Percentiles rank a stretch among this genome's conserved stretches.
Conservation (phyloP, 2,888 invertebrate genomes). For the Dolichopus griseipennis region DNA sequence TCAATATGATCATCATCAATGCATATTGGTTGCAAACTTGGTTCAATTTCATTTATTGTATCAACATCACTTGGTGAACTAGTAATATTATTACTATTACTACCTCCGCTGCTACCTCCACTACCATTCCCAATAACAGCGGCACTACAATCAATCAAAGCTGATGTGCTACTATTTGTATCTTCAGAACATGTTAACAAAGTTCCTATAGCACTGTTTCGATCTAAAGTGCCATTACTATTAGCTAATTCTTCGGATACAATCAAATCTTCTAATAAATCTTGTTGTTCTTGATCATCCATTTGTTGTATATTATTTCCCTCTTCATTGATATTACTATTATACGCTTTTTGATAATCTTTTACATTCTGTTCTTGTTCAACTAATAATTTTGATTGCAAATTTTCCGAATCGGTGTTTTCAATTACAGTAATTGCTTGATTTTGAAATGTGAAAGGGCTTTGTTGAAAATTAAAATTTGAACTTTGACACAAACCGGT, state of each 20-base stretch:
- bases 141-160: conserved; percentile 35
- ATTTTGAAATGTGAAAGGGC: conserved; percentile 14
- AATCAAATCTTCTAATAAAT: conserved; percentile 23
- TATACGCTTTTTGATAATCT: background rate
- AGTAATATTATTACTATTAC: conserved; percentile 22
- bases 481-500: conserved; percentile 19
- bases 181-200: conserved; percentile 26
- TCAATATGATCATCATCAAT: conserved; percentile 51
- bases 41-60: conserved; percentile 28
- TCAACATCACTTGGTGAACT: conserved; percentile 10
- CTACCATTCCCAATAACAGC: conserved; percentile 19
- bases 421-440: background rate
- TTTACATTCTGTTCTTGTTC: conserved; percentile 14
- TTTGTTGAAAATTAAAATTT: conserved; percentile 19
- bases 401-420: conserved; percentile 4
- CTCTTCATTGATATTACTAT: background rate
- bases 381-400: conserved; percentile 8
- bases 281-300: conserved; percentile 4
- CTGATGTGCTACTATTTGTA: conserved; percentile 33
- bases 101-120: conserved; percentile 19
- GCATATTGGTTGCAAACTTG: conserved; percentile 29
- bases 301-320: background rate
- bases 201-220: conserved; percentile 26
- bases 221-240: conserved; percentile 29
- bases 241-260: conserved; percentile 22